Evolutionary conservation across 2,888 invertebrate species (phyloP), one percentile per base, ranked within the genome.

Genomic region (Podotricha telesiphe): DNA sequence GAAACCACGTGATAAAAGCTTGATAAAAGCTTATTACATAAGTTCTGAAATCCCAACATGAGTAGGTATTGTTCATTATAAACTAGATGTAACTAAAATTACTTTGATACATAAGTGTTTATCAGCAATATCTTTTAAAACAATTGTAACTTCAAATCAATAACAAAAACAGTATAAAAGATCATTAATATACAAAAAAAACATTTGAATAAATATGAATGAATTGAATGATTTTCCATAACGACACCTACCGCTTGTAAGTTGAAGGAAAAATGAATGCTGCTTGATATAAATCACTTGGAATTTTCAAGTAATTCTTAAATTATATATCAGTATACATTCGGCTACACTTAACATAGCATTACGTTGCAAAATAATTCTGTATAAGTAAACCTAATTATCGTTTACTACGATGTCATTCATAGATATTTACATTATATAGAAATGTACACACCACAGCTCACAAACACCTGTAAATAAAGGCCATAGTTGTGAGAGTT

Each of bases 1-100:
- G 37, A 62, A 61, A 68, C 53, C 50, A 65, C 64, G 28, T 66
- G 47, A 11, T 51, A 64, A 66, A 70, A 70, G 68, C 71, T 71
- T 73, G n/a, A n/a, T n/a, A n/a, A n/a, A n/a, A n/a, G n/a, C 74
- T 64, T 40, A 17, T 74, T 74, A 63, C 48, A 61, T 71, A 73
- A 74, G 64, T 56, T 47, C n/a, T 37, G 42, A 65, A 67, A 65
- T 61, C n/a, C n/a, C 56, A 53, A 45, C 15, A 48, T 51, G 6
- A 56, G 11, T 15, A 45, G 22, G 56, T 40, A 42, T 67, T 58
- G 51, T 47, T 51, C 28, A 50, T 50, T 20, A 50, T 22, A 50
- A 42, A 2, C n/a, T 37, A 8, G 10, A 10, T 37, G 8, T 28
- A 28, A n/a, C n/a, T n/a, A n/a, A n/a, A n/a, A 4, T 28, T 28